These are phyloP conservation scores for Molanna angustata DNA, from an alignment of 2,888 invertebrate genomes.

Conservation along the genomic window DNA sequence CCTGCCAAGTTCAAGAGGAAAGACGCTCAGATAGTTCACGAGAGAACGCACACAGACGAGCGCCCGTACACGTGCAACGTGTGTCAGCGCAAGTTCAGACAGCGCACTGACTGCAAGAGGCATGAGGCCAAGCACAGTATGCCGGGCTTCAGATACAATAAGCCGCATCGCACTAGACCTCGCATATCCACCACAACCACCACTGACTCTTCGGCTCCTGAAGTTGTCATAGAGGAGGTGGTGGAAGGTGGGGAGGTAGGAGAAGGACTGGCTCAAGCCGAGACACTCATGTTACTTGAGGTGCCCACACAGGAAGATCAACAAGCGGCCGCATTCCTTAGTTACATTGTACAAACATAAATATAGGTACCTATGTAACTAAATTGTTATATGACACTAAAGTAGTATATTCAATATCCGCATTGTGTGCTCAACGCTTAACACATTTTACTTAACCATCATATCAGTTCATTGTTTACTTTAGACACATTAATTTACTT, in stretches of 20 bases:
- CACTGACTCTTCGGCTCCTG: neutral
- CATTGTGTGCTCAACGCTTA: no score
- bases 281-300: constrained; percentile 8
- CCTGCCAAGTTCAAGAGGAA: constrained; percentile 19
- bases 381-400: no score
- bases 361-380: no score
- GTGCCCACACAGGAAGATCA: constrained; percentile 16
- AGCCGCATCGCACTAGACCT: constrained; percentile 16
- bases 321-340: constrained; percentile 19
- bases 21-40: constrained; percentile 19
- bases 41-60: constrained; percentile 19
- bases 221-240: constrained; percentile 16
- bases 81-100: constrained; percentile 18
- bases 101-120: constrained; percentile 23
- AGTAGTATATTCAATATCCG: no score
- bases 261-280: neutral
- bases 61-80: constrained; percentile 34
- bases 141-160: constrained; percentile 22
- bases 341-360: constrained; percentile 20
- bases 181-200: no score
- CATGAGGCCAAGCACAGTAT: constrained; percentile 23
- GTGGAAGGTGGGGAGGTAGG: constrained; percentile 7
- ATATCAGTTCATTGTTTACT: no score
- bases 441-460: no score
- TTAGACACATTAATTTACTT: no score